Conservation (phyloP, 2,888 invertebrate genomes). For the Xylophagus ater region DNA sequence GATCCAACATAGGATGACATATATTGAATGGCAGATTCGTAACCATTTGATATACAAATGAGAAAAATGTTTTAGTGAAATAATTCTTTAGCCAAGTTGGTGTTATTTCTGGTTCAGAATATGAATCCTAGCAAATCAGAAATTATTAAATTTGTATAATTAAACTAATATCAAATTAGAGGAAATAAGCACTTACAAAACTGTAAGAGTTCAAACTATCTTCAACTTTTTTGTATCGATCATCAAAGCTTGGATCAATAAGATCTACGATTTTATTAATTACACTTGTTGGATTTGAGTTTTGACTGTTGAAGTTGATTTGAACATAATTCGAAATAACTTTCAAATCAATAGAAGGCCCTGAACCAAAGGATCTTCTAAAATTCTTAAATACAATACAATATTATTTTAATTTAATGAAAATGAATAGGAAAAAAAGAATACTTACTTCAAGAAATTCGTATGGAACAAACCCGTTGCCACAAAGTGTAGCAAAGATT, state of each 20-base stretch:
- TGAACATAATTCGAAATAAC: too few relatives aligned
- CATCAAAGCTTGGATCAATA: background rate
- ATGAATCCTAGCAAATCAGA: slow-evolving; percentile 1
- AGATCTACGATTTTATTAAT: background rate
- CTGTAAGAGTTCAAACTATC: slow-evolving; percentile 7
- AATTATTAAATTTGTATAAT: background rate
- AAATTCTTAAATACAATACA: too few relatives aligned
- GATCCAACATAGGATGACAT: slow-evolving; percentile 10
- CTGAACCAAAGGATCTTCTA: too few relatives aligned
- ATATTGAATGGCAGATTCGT: slow-evolving; percentile 3
- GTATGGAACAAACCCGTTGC: slow-evolving; percentile 9
- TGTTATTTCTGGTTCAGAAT: background rate
- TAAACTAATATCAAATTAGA: too few relatives aligned
- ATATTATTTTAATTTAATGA: too few relatives aligned
- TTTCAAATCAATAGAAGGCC: too few relatives aligned
- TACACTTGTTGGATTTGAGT: slow-evolving; percentile 6
- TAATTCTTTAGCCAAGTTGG: slow-evolving; percentile 10
- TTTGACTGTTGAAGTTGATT: too few relatives aligned
- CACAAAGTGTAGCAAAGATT: slow-evolving; percentile 9
- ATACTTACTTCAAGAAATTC: slow-evolving; percentile 5
- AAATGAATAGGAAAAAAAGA: slow-evolving; percentile 5
- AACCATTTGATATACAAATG: slow-evolving; percentile 5
- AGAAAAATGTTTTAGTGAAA: slow-evolving; percentile 4
- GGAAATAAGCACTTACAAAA: slow-evolving; percentile 9
- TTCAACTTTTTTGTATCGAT: background rate